These are phyloP conservation scores for Pseudomyrmex dendroicus DNA, from an alignment of 1,140 invertebrate genomes.

Conservation along the genomic window DNA sequence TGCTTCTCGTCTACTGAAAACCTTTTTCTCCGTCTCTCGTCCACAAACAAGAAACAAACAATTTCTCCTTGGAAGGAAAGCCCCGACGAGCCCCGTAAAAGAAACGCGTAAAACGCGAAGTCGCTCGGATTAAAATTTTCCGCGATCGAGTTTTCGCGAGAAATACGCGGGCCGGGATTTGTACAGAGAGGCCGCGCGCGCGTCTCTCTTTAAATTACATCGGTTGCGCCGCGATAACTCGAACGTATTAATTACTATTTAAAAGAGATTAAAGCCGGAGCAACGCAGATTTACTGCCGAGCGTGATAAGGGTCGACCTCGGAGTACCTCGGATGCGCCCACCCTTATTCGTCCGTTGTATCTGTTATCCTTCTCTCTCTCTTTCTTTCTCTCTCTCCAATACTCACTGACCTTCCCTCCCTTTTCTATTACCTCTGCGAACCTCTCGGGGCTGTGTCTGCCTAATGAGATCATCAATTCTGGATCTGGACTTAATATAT, in stretches of 20 bases:
- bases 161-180: constrained; percentile 12
- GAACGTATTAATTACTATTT: constrained; percentile 79
- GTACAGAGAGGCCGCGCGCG: background rate
- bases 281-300: constrained; percentile 70
- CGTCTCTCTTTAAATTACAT: constrained; percentile 67
- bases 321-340: constrained; percentile 35
- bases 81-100: background rate
- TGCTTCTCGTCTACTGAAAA: too few relatives aligned
- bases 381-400: constrained; percentile 25
- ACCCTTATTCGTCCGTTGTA: constrained; percentile 1
- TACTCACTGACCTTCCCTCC: constrained; percentile 33
- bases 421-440: constrained; percentile 50
- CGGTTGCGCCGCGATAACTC: constrained; percentile 66
- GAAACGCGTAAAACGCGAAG: constrained; percentile 1
- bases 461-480: constrained; percentile 53
- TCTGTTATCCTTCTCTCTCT: constrained; percentile 16
- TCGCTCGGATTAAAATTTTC: constrained; percentile 10
- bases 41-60: background rate
- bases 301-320: constrained; percentile 73
- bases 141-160: background rate
- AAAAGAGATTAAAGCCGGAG: constrained; percentile 73
- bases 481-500: constrained; percentile 28
- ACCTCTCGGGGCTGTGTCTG: background rate
- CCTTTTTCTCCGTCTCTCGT: background rate
- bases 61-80: background rate